Evolutionary conservation across 2,113 vertebrate genomes (phyloP).

Genomic region (Otus sunia): DNA sequence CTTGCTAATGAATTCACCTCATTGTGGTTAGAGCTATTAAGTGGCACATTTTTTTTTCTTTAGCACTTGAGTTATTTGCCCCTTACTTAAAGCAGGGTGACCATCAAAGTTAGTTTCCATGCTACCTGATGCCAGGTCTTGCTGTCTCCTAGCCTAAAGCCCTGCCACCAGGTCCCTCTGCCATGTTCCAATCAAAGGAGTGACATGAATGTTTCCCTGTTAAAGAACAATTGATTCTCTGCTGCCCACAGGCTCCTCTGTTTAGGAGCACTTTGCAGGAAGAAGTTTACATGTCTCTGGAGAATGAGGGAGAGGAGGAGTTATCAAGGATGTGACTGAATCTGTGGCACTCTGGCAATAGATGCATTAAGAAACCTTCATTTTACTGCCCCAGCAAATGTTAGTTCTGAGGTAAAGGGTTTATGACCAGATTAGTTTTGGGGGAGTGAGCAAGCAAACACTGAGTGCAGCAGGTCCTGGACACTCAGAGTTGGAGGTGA

Average conservation of each 20-base stretch:
- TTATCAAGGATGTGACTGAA: background rate
- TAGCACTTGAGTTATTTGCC: background rate
- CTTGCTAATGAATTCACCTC: background rate
- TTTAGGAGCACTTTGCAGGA: background rate
- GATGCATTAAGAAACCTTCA: background rate
- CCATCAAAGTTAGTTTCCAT: background rate
- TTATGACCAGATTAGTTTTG: background rate
- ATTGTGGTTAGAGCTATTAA: background rate
- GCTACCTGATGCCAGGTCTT: background rate
- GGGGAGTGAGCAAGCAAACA: background rate
- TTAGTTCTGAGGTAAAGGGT: background rate
- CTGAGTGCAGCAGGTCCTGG: background rate
- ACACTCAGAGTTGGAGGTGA: background rate
- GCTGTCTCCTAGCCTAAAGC: background rate
- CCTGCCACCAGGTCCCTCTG: background rate
- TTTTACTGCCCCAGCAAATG: background rate
- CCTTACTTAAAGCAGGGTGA: background rate
- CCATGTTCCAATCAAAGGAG: background rate
- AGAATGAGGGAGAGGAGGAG: background rate
- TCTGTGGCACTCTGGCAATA: background rate
- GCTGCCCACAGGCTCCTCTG: background rate
- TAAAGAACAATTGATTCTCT: background rate
- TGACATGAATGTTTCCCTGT: background rate
- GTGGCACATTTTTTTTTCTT: background rate
- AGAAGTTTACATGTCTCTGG: background rate